Evolutionary conservation across 2,888 invertebrate genomes (phyloP).

Genomic region (Nomada hirtipes): DNA sequence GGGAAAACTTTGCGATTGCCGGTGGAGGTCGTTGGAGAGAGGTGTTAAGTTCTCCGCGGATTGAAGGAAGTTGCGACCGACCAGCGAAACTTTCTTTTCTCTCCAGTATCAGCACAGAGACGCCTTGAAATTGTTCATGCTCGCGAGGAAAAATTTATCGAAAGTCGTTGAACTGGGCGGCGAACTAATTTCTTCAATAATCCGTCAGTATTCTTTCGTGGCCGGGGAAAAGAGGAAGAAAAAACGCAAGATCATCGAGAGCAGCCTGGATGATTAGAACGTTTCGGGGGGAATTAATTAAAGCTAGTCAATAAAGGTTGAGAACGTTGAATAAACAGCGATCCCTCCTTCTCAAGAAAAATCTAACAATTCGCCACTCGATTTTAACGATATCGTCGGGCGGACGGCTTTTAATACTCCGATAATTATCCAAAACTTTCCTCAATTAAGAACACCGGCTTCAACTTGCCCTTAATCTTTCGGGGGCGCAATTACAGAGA

Average conservation of each 20-base stretch:
- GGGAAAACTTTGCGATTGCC: conserved; percentile 9
- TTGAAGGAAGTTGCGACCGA: background rate
- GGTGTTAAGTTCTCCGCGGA: background rate
- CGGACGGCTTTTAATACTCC: conserved; percentile 29
- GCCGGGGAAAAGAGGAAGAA: background rate
- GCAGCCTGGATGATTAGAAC: background rate
- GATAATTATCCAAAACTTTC: conserved; percentile 47
- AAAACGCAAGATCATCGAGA: background rate
- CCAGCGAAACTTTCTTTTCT: background rate
- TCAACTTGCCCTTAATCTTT: conserved; percentile 30
- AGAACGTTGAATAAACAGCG: conserved; percentile 6
- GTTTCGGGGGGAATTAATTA: background rate
- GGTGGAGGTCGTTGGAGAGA: too few species aligned
- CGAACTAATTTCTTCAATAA: background rate
- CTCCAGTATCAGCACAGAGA: background rate
- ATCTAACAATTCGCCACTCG: conserved; percentile 6
- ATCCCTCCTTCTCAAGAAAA: background rate
- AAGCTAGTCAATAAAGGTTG: background rate
- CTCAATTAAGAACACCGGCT: conserved; percentile 31
- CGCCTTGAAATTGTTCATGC: background rate
- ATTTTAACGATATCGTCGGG: conserved; percentile 12
- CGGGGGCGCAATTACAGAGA: conserved; percentile 40
- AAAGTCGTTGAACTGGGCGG: background rate
- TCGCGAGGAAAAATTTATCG: background rate
- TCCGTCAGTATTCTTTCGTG: background rate